phyloP scores from a whole-genome alignment of 1,140 invertebrate species.

The Macrosteles quadrilineatus region DNA sequence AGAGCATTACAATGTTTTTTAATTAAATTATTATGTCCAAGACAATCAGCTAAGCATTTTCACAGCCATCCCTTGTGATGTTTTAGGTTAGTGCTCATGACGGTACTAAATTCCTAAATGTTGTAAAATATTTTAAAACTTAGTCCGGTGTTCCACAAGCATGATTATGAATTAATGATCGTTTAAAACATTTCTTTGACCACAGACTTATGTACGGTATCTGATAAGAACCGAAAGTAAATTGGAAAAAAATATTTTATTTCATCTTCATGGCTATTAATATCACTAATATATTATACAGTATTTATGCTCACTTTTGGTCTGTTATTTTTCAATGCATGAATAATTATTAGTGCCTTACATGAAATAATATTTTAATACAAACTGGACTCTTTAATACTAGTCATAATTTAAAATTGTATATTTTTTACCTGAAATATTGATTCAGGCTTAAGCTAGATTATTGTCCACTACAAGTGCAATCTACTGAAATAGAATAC shows the following conservation, averaged over 20 bases:
- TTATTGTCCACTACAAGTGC: background rate
- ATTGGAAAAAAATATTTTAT: background rate
- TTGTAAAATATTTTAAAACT: too few species aligned
- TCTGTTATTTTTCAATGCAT: background rate
- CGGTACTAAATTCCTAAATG: too few species aligned
- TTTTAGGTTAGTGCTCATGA: background rate
- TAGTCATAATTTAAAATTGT: constrained; percentile 24
- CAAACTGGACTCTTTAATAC: constrained; percentile 17
- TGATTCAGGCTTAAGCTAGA: constrained; percentile 13
- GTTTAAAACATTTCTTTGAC: background rate
- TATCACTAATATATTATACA: background rate
- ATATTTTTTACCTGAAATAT: constrained; percentile 4
- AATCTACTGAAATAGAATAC: background rate
- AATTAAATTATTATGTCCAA: background rate
- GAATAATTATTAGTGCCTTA: constrained; percentile 4
- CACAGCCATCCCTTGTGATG: background rate
- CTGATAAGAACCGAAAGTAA: background rate
- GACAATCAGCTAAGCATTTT: constrained; percentile 18
- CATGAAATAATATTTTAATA: background rate
- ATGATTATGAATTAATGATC: background rate
- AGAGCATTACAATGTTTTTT: constrained; percentile 31
- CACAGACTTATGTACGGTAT: background rate
- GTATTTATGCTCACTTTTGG: background rate
- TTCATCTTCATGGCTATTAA: too few species aligned
- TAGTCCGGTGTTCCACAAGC: background rate